phyloP scores from a whole-genome alignment of 2,888 invertebrate genomes.

The Cephus rjabovi region DNA sequence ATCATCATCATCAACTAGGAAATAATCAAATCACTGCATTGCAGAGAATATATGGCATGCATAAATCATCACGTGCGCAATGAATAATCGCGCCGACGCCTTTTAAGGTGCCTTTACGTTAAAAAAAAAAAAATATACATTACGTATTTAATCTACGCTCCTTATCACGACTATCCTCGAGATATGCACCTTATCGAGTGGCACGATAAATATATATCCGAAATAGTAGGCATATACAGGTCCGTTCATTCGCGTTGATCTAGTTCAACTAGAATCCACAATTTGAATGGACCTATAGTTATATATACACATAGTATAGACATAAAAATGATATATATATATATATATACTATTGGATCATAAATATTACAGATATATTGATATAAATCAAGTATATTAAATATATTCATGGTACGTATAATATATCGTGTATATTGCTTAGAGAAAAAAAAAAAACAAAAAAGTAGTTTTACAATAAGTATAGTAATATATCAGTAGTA shows the following conservation, averaged over 20 bases:
- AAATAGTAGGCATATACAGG: background rate
- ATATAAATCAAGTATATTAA: background rate
- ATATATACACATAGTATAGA: background rate
- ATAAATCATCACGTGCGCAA: background rate
- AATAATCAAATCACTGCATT: constrained; percentile 51
- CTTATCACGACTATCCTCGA: background rate
- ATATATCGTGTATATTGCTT: background rate
- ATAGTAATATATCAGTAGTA: background rate
- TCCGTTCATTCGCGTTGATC: background rate
- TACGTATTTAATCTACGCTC: background rate
- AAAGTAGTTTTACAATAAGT: background rate
- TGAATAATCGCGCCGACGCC: background rate
- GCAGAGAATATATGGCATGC: constrained; percentile 25
- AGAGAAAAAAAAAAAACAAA: no score
- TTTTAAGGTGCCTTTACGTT: constrained; percentile 10
- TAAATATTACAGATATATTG: background rate
- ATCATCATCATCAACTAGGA: constrained; percentile 18
- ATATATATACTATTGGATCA: background rate
- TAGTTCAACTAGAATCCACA: background rate
- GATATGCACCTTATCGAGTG: background rate
- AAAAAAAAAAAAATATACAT: background rate
- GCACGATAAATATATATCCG: background rate
- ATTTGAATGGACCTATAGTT: background rate
- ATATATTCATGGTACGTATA: background rate
- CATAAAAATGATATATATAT: background rate